Base-by-base conservation (phyloP, 2,888 invertebrate species). In the Stramonita haemastoma region DNA sequence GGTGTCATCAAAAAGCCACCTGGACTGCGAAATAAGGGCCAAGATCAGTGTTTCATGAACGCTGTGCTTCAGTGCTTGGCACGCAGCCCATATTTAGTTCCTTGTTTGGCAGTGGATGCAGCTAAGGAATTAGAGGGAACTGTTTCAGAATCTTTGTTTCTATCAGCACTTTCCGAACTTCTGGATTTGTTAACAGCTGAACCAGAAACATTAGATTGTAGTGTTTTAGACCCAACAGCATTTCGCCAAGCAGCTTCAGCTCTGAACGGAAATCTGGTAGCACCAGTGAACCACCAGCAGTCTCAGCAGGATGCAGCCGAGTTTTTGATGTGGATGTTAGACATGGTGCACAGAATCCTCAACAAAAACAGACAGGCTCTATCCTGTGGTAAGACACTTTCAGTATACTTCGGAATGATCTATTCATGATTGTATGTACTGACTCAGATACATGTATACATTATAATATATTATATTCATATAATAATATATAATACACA, bases 11-110 rank as follows among this genome's bases (percentile, higher is more conserved):
- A 90, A 13, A 92, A 91, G 79, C 95, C 95, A 57, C 93, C 93
- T 56, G 95, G 95, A 5, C 90, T 95, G 66, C 91, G 92, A 85
- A 95, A 95, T 91, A 93, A 93, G 88, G 94, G 95, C 15, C 94
- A 94, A 87, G 95, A 95, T 89, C 87, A 95, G 87, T 95, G 95
- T 90, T 95, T 95, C 90, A 93, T 95, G 91, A 95, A 95, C 91
- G 92, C 94, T 77, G 93, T 95, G n/a, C 89, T 95, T 32, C 95
- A 95, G 92, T 95, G 95, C 91, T 89, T 95, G 56, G 93, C 95
- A 6, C 92, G 94, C 60, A 94, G 92, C n/a, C 95, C 95, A 15
- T 91, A 92, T 60, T 91, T 95, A 11, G 92, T 89, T 32, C 90
- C 90, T 46, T 91, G 92, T 57, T 92, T 95, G 19, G 88, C 91